phyloP scores from a whole-genome alignment of 2,888 invertebrate species.

The Scaeva pyrastri region DNA sequence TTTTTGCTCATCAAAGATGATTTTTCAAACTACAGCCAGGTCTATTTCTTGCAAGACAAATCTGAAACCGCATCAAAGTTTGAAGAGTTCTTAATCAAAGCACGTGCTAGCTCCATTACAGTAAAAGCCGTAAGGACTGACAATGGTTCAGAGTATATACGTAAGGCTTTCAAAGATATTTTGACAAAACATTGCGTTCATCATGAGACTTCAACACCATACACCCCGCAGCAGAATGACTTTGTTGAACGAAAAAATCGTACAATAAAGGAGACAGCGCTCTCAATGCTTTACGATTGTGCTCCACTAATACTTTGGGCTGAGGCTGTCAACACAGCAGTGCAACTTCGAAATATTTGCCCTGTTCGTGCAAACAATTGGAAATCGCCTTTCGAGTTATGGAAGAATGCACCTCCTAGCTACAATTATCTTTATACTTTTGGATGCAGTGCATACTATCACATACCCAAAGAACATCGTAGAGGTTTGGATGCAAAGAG shows the following conservation, averaged over 20 bases:
- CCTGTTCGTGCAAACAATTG: too few relatives aligned
- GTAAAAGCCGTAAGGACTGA: conserved; percentile 2
- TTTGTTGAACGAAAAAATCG: conserved; percentile 11
- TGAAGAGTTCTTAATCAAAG: conserved; percentile 19
- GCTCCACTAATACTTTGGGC: conserved; percentile 34
- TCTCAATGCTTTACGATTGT: conserved; percentile 18
- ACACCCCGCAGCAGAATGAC: too few relatives aligned
- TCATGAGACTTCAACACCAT: not conserved
- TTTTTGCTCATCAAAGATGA: conserved; percentile 12
- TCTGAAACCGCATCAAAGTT: conserved; percentile 27
- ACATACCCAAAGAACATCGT: conserved; percentile 27
- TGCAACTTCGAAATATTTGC: conserved; percentile 6
- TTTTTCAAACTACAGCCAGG: conserved; percentile 3
- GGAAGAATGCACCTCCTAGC: conserved; percentile 28
- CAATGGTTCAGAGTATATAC: too few relatives aligned
- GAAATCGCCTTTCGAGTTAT: conserved; percentile 41
- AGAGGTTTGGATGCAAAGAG: conserved; percentile 29
- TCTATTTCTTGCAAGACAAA: conserved; percentile 26
- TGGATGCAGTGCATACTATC: conserved; percentile 1
- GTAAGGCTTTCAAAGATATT: too few relatives aligned
- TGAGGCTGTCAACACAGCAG: too few relatives aligned
- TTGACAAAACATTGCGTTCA: not conserved
- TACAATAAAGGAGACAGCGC: conserved; percentile 38
- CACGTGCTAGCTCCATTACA: conserved; percentile 17
- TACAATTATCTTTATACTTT: conserved; percentile 37